phyloP scores from a whole-genome alignment of 2,797 vertebrate genomes.

The Acanthurus lineatus region DNA sequence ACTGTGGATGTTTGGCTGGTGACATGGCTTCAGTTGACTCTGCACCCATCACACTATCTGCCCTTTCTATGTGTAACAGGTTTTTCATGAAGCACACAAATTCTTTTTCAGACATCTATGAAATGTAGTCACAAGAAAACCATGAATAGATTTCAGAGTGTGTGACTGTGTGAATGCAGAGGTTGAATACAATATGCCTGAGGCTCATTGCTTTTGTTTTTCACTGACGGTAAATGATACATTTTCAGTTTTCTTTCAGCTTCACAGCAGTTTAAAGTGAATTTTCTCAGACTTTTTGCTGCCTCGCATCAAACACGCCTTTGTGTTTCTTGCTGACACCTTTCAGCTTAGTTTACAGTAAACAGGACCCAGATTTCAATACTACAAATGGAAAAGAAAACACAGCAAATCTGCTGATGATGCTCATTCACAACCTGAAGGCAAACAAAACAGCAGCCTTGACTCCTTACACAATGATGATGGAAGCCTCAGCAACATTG shows the following conservation, averaged over 20 bases:
- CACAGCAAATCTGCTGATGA: not conserved
- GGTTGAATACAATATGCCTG: too few species aligned
- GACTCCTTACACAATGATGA: not conserved
- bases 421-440: not conserved
- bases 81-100: too few species aligned
- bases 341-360: not conserved
- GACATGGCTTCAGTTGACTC: too few species aligned
- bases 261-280: not conserved
- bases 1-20: too few species aligned
- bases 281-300: not conserved
- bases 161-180: not conserved
- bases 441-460: not conserved
- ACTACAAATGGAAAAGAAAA: not conserved
- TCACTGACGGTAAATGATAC: not conserved
- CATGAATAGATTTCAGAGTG: too few species aligned
- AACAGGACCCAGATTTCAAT: not conserved
- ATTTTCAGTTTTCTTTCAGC: too few species aligned
- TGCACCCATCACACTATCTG: too few species aligned
- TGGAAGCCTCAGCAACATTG: not conserved
- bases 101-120: too few species aligned
- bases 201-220: not conserved
- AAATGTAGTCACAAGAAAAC: too few species aligned
- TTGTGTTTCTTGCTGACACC: slow-evolving; percentile 1
- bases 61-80: too few species aligned
- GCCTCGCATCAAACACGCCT: not conserved